Evolutionary conservation across 2,113 vertebrate species (phyloP), one percentile per base, ranked within the genome.

Genomic region (Sterna hirundo): DNA sequence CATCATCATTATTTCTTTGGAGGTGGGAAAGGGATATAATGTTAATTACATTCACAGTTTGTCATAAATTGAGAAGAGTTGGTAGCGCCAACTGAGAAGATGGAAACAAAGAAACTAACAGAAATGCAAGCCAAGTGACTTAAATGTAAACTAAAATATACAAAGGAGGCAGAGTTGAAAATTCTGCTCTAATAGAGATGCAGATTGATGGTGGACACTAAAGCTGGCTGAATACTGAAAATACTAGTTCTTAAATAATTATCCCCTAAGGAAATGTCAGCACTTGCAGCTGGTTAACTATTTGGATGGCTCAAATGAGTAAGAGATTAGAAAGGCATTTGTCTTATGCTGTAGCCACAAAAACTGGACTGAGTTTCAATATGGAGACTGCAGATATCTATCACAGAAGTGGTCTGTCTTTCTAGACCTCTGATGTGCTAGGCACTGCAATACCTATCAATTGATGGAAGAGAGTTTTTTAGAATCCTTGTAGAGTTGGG

Each of bases 1-100:
- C 71, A 85, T 87, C 74, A 88, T 90, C n/a, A 80, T 74, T 85
- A 77, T 80, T 88, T 38, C 32, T 62, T 81, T 87, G 47, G 42
- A 81, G 61, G 74, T 89, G 54, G 68, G 71, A 86, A 17, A 12
- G 9, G 23, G 34, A 69, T 60, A 38, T 12, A 57, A 21, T 54
- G 46, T 79, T 92, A 93, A 93, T 80, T 62, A 93, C 46, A 86
- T 92, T 94, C 87, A 86, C 40, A 88, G 85, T 57, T 94, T 94
- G 75, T 93, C 76, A 93, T 69, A 88, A 93, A 86, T 70, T 81
- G 51, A 80, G 42, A 88, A 62, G 71, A 91, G 36, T 34, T 88
- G 54, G 22, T 88, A 52, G 36, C 81, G 68, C 60, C 57, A 93
- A 51, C 64, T 90, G 80, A 77, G 62, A 86, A 92, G 68, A 85